These are phyloP conservation scores for Himalopsyche phryganea DNA, from an alignment of 1,140 invertebrate species.

Conservation along the genomic window DNA sequence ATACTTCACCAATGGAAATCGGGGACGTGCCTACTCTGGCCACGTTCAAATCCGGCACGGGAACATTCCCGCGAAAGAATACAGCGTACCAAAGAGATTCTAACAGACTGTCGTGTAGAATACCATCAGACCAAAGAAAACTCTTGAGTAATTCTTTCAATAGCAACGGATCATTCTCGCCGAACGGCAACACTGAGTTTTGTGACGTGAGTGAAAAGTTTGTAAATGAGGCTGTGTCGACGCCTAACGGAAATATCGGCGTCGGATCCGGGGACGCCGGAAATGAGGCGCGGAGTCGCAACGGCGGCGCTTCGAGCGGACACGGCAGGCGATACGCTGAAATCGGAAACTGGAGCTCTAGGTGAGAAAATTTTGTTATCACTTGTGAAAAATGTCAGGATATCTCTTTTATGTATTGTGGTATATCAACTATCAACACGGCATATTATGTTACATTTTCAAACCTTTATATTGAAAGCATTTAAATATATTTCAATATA, in stretches of 20 bases:
- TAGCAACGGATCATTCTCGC: not conserved
- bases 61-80: slow-evolving; percentile 16
- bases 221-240: slow-evolving; percentile 44
- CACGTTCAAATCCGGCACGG: slow-evolving; percentile 48
- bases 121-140: slow-evolving; percentile 12
- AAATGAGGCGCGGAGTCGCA: slow-evolving; percentile 51
- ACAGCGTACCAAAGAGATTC: slow-evolving; percentile 20
- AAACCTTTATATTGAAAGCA: too few relatives aligned
- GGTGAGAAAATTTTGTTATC: slow-evolving; percentile 35
- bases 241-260: slow-evolving; percentile 50
- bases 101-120: not conserved
- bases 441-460: too few relatives aligned
- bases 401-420: too few relatives aligned
- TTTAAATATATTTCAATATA: too few relatives aligned
- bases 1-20: slow-evolving; percentile 15
- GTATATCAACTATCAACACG: too few relatives aligned
- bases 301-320: slow-evolving; percentile 46
- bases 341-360: slow-evolving; percentile 54
- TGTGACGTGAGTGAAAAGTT: not conserved
- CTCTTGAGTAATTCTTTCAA: slow-evolving; percentile 1
- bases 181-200: not conserved
- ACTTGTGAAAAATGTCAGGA: too few relatives aligned
- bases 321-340: slow-evolving; percentile 50
- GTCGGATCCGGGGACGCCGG: slow-evolving; percentile 44
- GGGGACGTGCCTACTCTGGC: slow-evolving; percentile 38